A percentile compares a stretch with the other conserved stretches of the same genome.
These are phyloP conservation scores for Platalea minor DNA, from an alignment of 2,797 vertebrate genomes.

Conservation along the genomic window DNA sequence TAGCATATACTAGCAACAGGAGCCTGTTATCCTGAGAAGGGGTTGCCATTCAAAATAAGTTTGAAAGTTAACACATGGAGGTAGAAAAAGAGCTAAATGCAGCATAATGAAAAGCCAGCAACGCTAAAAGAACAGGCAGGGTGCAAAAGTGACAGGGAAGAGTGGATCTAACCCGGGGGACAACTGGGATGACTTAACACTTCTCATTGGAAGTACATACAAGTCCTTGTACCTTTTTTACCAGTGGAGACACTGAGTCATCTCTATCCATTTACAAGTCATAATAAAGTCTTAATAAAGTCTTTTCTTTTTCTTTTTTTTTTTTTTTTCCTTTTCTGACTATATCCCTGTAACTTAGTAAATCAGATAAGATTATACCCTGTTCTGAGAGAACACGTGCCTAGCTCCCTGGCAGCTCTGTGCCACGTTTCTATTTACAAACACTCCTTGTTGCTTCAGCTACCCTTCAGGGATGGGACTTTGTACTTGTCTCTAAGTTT, in stretches of 20 bases:
- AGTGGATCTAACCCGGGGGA: background rate
- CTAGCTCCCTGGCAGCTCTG: background rate
- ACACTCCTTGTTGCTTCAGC: background rate
- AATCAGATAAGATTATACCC: background rate
- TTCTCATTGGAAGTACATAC: background rate
- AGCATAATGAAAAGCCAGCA: background rate
- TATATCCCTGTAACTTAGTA: background rate
- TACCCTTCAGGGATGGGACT: background rate
- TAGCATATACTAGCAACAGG: background rate
- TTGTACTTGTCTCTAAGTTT: background rate
- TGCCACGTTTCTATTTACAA: background rate
- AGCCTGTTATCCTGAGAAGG: background rate
- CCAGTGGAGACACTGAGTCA: background rate
- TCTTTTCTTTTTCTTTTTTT: too few species aligned
- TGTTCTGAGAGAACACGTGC: background rate
- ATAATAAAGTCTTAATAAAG: background rate
- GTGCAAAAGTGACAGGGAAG: background rate
- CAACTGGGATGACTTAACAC: background rate
- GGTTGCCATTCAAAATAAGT: background rate
- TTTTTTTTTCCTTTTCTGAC: rapidly evolving
- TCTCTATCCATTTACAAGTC: background rate
- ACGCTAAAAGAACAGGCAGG: background rate
- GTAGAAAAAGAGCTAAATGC: background rate
- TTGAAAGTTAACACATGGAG: background rate
- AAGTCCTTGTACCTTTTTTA: background rate